Evolutionary conservation across 1,140 invertebrate genomes (phyloP).

Genomic region (Theocolax elegans): DNA sequence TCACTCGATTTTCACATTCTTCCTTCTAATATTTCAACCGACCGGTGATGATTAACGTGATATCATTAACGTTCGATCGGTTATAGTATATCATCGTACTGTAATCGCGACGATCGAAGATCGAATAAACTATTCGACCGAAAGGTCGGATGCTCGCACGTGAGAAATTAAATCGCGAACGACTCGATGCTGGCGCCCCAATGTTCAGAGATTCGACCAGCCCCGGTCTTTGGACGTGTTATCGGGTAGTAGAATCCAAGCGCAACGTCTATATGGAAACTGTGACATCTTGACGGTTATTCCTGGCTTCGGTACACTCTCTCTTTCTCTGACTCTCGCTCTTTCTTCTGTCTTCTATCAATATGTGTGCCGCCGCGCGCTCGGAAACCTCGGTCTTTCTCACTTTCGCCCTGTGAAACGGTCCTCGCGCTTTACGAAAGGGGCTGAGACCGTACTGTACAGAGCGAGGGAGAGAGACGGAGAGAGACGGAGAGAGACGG

Average conservation of each 20-base stretch:
- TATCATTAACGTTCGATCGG: too few species aligned
- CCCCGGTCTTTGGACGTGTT: constrained; percentile 37
- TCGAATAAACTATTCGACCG: neutral
- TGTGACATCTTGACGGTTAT: constrained; percentile 68
- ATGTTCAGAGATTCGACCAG: neutral
- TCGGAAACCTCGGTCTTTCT: constrained; percentile 45
- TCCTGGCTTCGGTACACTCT: constrained; percentile 57
- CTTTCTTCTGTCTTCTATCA: constrained; percentile 59
- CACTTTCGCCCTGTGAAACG: constrained; percentile 41
- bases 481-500: constrained; percentile 10
- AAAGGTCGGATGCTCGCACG: neutral
- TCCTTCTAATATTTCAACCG: too few species aligned
- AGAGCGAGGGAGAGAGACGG: constrained; percentile 30
- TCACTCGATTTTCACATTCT: neutral
- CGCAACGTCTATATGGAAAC: constrained; percentile 63
- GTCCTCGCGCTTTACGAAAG: constrained; percentile 42
- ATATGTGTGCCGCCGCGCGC: constrained; percentile 46
- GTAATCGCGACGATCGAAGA: too few species aligned
- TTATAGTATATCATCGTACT: too few species aligned
- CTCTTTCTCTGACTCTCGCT: too few species aligned
- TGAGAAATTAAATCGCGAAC: neutral
- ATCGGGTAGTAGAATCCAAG: constrained; percentile 51
- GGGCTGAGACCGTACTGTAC: constrained; percentile 20
- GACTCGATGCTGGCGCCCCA: neutral
- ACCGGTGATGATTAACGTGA: too few species aligned